These are phyloP conservation scores for Bos javanicus DNA, from an alignment of 2,113 vertebrate species.

Conservation along the genomic window DNA sequence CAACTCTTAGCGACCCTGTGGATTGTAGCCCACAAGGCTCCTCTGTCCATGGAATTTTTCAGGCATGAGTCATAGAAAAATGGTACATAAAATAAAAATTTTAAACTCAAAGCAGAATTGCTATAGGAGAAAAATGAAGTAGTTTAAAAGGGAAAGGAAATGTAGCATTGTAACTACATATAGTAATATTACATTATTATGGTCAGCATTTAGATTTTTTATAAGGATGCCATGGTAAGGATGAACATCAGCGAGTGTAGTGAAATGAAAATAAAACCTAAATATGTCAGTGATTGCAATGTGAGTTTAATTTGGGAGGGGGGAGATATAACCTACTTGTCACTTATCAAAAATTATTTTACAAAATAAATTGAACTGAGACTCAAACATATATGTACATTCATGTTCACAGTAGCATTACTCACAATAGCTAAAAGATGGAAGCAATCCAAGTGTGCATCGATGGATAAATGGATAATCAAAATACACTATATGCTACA, in stretches of 20 bases:
- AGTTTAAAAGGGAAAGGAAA: background rate
- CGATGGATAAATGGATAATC: background rate
- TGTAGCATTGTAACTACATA: background rate
- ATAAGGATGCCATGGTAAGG: background rate
- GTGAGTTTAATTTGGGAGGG: background rate
- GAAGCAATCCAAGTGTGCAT: background rate
- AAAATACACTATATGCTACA: background rate
- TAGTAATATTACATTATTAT: background rate
- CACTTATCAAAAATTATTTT: background rate
- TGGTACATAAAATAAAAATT: background rate
- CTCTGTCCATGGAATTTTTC: background rate
- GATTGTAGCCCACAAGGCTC: background rate
- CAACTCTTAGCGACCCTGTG: background rate
- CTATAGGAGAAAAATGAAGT: background rate
- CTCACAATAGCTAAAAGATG: background rate
- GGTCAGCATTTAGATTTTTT: background rate
- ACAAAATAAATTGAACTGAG: background rate
- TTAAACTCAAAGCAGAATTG: background rate
- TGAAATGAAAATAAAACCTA: background rate
- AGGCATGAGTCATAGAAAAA: background rate
- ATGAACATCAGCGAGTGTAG: background rate
- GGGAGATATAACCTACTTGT: background rate
- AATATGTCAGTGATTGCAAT: background rate
- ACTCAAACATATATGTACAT: background rate
- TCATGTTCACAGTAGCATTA: background rate